Evolutionary conservation across 2,888 invertebrate species (phyloP).

Genomic region (Callosobruchus maculatus): DNA sequence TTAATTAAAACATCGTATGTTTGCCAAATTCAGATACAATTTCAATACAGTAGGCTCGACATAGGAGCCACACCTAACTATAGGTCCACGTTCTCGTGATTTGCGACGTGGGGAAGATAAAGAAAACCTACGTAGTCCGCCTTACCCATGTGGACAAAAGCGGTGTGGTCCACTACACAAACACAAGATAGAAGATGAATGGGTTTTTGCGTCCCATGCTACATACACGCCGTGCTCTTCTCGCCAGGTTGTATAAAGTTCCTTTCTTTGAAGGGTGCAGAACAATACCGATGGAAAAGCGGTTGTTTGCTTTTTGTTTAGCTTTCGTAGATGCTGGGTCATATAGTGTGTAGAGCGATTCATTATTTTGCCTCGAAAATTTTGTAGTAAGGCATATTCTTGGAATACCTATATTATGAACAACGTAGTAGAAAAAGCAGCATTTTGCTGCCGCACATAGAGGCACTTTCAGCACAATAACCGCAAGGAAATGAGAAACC

Average conservation of each 20-base stretch:
- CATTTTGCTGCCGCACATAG: too few relatives aligned
- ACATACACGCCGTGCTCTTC: constrained; percentile 14
- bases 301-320: neutral
- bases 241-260: neutral
- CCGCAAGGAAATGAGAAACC: too few relatives aligned
- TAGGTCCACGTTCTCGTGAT: neutral
- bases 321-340: neutral
- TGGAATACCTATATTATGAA: too few relatives aligned
- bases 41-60: neutral
- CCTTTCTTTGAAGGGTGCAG: neutral
- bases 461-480: too few relatives aligned
- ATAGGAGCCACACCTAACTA: neutral
- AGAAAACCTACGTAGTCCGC: neutral
- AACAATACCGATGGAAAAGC: neutral
- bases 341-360: too few relatives aligned
- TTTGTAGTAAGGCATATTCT: too few relatives aligned
- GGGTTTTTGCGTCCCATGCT: constrained; percentile 38
- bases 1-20: too few relatives aligned
- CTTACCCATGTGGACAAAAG: constrained; percentile 33
- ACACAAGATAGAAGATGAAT: constrained; percentile 46
- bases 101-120: neutral
- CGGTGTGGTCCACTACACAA: constrained; percentile 47
- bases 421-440: too few relatives aligned
- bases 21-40: neutral
- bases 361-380: too few relatives aligned